These are phyloP conservation scores for Polymixis lichenea DNA, from an alignment of 2,888 invertebrate species.

Conservation along the genomic window DNA sequence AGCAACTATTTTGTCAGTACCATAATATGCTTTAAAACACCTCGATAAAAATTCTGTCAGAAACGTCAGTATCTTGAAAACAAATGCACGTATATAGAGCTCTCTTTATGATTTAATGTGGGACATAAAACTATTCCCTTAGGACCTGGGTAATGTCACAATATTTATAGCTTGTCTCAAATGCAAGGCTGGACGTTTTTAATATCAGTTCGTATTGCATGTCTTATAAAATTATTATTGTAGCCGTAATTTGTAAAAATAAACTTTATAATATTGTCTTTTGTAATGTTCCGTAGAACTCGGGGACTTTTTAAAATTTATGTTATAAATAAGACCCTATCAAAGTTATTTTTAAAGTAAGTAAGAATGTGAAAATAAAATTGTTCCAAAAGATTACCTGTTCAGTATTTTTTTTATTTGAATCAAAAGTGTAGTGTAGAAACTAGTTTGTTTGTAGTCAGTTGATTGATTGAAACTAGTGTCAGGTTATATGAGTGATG, in stretches of 20 bases:
- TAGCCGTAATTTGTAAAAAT: conserved; percentile 61
- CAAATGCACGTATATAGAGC: conserved; percentile 2
- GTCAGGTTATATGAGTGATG: too few relatives aligned
- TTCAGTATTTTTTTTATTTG: neutral
- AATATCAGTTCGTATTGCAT: conserved; percentile 63
- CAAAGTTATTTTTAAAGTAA: neutral
- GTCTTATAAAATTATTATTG: conserved; percentile 60
- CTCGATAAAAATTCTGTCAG: neutral
- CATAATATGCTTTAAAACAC: neutral
- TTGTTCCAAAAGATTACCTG: neutral
- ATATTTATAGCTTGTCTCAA: conserved; percentile 56
- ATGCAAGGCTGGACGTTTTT: conserved; percentile 54
- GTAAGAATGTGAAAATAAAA: too few relatives aligned
- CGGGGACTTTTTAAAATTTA: neutral
- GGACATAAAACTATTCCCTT: conserved; percentile 48
- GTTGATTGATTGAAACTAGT: too few relatives aligned
- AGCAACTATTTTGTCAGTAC: neutral
- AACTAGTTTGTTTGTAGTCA: too few relatives aligned
- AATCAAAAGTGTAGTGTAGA: neutral
- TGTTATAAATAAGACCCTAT: neutral
- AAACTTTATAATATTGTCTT: conserved; percentile 52
- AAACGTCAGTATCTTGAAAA: neutral
- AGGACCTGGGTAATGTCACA: conserved; percentile 26
- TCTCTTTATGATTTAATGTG: conserved; percentile 40
- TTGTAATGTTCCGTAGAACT: conserved; percentile 11